Evolutionary conservation across 2,888 invertebrate genomes (phyloP).

Genomic region (Netelia virgata): DNA sequence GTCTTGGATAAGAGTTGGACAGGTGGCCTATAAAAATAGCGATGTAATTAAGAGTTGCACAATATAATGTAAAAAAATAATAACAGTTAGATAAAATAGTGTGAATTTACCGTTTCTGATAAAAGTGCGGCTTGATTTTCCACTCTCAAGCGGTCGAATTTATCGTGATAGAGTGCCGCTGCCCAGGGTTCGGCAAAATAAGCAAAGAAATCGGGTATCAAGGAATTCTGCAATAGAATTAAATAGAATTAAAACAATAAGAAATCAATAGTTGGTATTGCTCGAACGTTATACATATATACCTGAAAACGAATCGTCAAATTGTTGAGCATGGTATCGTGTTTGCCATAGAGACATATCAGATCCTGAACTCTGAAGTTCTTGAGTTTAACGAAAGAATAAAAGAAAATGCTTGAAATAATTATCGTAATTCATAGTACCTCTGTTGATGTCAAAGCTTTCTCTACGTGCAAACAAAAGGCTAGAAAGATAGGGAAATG

Average conservation of each 20-base stretch:
- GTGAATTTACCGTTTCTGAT: constrained; percentile 70
- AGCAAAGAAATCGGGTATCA: constrained; percentile 89
- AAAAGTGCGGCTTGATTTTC: constrained; percentile 74
- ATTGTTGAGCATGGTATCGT: constrained; percentile 90
- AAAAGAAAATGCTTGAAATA: background rate
- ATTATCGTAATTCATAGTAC: background rate
- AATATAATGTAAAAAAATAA: background rate
- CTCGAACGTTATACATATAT: constrained; percentile 61
- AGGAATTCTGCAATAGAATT: constrained; percentile 83
- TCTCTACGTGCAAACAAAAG: too few relatives aligned
- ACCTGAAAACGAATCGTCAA: constrained; percentile 88
- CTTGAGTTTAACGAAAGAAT: constrained; percentile 79
- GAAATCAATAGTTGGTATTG: background rate
- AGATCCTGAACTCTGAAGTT: constrained; percentile 87
- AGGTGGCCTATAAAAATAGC: constrained; percentile 57
- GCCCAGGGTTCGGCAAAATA: constrained; percentile 90
- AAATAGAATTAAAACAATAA: too few relatives aligned
- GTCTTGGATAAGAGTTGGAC: constrained; percentile 71
- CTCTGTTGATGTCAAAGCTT: too few relatives aligned
- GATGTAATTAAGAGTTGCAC: background rate
- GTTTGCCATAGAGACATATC: constrained; percentile 89
- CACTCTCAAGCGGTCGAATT: constrained; percentile 85
- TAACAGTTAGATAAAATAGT: background rate
- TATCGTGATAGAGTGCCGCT: constrained; percentile 88
- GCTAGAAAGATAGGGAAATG: too few relatives aligned